phyloP scores from a whole-genome alignment of 2,113 vertebrate species.

The western clawed frog (Xenopus tropicalis) region DNA sequence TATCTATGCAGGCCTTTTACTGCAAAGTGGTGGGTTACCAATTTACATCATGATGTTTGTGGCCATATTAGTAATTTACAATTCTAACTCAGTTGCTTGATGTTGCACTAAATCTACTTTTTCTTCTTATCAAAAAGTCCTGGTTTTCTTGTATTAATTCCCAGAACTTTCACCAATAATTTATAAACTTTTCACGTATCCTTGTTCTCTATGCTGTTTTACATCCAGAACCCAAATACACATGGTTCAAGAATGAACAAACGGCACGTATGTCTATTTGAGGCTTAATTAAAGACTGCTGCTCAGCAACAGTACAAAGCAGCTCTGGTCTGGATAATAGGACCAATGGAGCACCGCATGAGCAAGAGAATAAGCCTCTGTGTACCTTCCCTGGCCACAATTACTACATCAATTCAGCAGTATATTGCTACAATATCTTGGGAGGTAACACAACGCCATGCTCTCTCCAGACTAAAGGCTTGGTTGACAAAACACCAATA shows the following conservation, averaged over 20 bases:
- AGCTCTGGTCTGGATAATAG: slow-evolving; percentile 29
- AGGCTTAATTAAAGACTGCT: slow-evolving; percentile 36
- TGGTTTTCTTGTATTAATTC: background rate
- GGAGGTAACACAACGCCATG: slow-evolving; percentile 2
- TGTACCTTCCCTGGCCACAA: slow-evolving; percentile 17
- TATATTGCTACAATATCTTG: background rate
- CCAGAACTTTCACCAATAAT: background rate
- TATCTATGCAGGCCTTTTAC: no score
- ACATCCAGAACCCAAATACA: slow-evolving; percentile 37
- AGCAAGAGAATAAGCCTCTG: slow-evolving; percentile 37
- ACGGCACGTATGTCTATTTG: slow-evolving; percentile 22
- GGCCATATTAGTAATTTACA: no score
- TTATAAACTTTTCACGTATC: slow-evolving; percentile 34
- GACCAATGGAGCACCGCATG: slow-evolving; percentile 20
- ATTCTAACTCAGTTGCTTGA: background rate
- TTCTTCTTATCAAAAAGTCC: background rate
- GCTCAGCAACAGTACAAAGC: slow-evolving; percentile 43
- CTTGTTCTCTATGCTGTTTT: slow-evolving; percentile 23
- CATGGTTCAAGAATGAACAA: slow-evolving; percentile 32
- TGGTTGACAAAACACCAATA: background rate
- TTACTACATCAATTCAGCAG: slow-evolving; percentile 5
- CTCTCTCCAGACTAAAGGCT: background rate
- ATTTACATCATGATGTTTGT: no score
- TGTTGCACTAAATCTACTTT: background rate
- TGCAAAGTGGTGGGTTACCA: no score